Percentiles rank a stretch among this genome's conserved stretches.
phyloP scores from a whole-genome alignment of 2,113 vertebrate species.

The Muntiacus reevesi region DNA sequence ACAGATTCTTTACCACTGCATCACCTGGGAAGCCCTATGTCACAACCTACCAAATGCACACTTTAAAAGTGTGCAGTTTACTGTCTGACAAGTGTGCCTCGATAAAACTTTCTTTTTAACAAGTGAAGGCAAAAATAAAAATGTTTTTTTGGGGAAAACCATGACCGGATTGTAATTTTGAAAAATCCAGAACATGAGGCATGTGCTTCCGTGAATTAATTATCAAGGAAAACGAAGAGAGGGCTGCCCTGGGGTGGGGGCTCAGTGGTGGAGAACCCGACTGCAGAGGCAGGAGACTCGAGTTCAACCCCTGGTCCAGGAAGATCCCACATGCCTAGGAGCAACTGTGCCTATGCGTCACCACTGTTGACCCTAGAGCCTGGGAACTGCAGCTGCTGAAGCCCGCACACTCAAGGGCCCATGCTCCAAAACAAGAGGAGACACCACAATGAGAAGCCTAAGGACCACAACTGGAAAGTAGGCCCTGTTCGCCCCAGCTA shows the following conservation, averaged over 20 bases:
- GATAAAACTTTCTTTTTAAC: background rate
- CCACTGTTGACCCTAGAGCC: background rate
- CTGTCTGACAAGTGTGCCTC: background rate
- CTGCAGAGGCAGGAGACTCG: background rate
- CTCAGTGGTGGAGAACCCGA: background rate
- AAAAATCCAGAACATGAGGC: background rate
- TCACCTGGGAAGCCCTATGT: background rate
- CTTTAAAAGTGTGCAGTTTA: background rate
- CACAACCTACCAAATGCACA: background rate
- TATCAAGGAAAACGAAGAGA: background rate
- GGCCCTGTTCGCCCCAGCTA: rapidly evolving
- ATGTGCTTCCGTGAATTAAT: background rate
- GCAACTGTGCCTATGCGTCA: background rate
- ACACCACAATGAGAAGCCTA: background rate
- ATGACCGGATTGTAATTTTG: background rate
- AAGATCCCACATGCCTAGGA: background rate
- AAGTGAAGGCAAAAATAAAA: background rate
- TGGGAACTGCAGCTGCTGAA: background rate
- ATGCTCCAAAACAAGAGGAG: rapidly evolving
- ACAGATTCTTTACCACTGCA: background rate
- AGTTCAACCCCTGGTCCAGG: background rate
- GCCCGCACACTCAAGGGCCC: background rate
- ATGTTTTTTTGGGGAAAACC: background rate
- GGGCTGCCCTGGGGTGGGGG: background rate
- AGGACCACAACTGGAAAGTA: background rate